A percentile compares a stretch with the other conserved stretches of the same genome.
Conservation (phyloP, 2,113 vertebrate species). For the Mormyrus iriodes region DNA sequence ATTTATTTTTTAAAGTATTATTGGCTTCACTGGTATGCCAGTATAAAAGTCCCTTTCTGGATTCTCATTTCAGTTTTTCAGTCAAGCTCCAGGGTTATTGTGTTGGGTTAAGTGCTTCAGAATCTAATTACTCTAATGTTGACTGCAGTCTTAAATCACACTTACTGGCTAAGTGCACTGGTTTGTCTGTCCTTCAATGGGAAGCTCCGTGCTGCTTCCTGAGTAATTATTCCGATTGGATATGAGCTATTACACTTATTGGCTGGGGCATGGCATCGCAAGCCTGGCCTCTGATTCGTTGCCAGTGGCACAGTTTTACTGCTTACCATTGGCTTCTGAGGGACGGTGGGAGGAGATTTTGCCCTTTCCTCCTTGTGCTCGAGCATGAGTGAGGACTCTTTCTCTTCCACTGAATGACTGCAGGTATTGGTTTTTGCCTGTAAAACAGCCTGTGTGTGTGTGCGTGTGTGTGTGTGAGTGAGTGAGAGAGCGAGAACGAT, state of each 20-base stretch:
- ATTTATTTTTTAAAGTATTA: slow-evolving; percentile 25
- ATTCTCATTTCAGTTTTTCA: slow-evolving; percentile 39
- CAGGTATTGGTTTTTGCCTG: slow-evolving; percentile 59
- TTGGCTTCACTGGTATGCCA: slow-evolving; percentile 21
- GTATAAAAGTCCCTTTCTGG: slow-evolving; percentile 17
- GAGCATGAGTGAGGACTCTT: slow-evolving; percentile 57
- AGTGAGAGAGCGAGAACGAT: slow-evolving; percentile 44
- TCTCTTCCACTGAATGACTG: slow-evolving; percentile 63
- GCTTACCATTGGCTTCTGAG: slow-evolving; percentile 47
- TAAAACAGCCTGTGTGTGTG: slow-evolving; percentile 43
- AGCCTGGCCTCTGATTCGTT: slow-evolving; percentile 40
- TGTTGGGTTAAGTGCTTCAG: slow-evolving; percentile 49
- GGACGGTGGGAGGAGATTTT: slow-evolving; percentile 54
- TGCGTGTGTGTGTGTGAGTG: slow-evolving; percentile 42
- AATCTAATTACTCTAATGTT: slow-evolving; percentile 63
- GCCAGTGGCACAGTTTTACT: slow-evolving; percentile 35
- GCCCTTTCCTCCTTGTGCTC: slow-evolving; percentile 54
- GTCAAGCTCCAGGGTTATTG: slow-evolving; percentile 39
- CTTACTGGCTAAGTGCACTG: slow-evolving; percentile 45
- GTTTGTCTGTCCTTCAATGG: slow-evolving; percentile 51
- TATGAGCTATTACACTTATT: slow-evolving; percentile 63
- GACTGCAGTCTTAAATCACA: slow-evolving; percentile 55
- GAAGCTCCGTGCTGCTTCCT: slow-evolving; percentile 47
- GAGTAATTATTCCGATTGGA: slow-evolving; percentile 61
- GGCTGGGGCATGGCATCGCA: slow-evolving; percentile 51